A percentile compares a stretch with the other conserved stretches of the same genome.
These are phyloP conservation scores for Caerostris darwini DNA, from an alignment of 1,140 invertebrate species.

Conservation along the genomic window DNA sequence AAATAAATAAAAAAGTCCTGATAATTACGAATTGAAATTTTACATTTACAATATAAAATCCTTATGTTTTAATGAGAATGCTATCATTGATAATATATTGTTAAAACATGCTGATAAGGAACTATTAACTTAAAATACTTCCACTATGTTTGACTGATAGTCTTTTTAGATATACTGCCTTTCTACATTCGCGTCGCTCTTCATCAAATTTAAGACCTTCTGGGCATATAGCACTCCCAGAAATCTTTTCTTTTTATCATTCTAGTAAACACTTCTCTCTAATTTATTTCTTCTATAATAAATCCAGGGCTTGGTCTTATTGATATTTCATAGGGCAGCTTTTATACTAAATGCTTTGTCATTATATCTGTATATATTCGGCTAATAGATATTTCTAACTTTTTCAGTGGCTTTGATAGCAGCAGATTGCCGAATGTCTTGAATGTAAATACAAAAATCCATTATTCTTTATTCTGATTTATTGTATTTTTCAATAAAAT, in stretches of 20 bases:
- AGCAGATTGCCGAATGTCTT: too few species aligned
- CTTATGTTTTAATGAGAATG: too few species aligned
- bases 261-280: background rate
- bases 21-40: too few species aligned
- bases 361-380: background rate
- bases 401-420: too few species aligned
- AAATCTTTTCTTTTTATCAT: background rate
- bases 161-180: too few species aligned
- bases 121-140: too few species aligned
- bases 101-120: too few species aligned
- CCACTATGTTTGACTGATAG: too few species aligned
- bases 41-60: too few species aligned
- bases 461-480: background rate
- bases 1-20: too few species aligned
- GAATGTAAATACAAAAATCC: background rate
- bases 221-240: background rate
- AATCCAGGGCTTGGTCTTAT: background rate
- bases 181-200: too few species aligned
- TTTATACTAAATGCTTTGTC: background rate
- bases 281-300: background rate
- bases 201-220: background rate
- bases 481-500: slow-evolving; percentile 8
- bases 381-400: background rate
- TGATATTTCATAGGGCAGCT: background rate
- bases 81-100: too few species aligned